Evolutionary conservation across 2,888 invertebrate genomes (phyloP).

Genomic region (Drosophila ezoana): DNA sequence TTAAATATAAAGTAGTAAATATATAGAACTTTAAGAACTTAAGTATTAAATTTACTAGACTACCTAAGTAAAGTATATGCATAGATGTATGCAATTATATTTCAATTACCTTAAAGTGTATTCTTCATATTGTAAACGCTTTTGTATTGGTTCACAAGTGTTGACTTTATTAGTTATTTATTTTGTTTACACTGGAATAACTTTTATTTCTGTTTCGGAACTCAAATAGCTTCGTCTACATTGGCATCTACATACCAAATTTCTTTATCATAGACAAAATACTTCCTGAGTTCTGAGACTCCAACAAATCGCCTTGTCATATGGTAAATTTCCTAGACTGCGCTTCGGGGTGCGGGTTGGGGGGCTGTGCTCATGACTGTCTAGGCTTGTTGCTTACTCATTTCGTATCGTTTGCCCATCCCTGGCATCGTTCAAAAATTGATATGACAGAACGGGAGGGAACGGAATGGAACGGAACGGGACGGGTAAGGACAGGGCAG

Average conservation of each 20-base stretch:
- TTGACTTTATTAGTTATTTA: background rate
- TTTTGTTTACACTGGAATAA: too few species aligned
- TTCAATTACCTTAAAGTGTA: too few species aligned
- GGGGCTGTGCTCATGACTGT: slow-evolving; percentile 17
- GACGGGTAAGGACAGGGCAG: background rate
- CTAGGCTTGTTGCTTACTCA: slow-evolving; percentile 38
- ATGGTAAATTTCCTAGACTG: background rate
- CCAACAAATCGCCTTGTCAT: slow-evolving; percentile 4
- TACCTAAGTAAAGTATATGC: too few species aligned
- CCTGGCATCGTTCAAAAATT: slow-evolving; percentile 26
- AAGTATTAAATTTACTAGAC: too few species aligned
- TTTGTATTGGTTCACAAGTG: too few species aligned
- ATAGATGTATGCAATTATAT: too few species aligned
- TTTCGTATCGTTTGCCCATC: slow-evolving; percentile 26
- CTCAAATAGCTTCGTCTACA: background rate
- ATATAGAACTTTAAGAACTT: too few species aligned
- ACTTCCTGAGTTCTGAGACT: slow-evolving; percentile 16
- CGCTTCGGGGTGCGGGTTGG: background rate
- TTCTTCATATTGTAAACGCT: too few species aligned
- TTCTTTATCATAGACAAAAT: slow-evolving; percentile 8
- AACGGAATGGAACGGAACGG: background rate
- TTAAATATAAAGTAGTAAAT: too few species aligned
- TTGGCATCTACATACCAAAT: background rate
- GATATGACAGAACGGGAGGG: slow-evolving; percentile 35
- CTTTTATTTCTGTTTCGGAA: background rate